Percentiles rank a stretch among this genome's conserved stretches.
phyloP scores from a whole-genome alignment of 2,797 vertebrate genomes.

The Sebastes miniatus region DNA sequence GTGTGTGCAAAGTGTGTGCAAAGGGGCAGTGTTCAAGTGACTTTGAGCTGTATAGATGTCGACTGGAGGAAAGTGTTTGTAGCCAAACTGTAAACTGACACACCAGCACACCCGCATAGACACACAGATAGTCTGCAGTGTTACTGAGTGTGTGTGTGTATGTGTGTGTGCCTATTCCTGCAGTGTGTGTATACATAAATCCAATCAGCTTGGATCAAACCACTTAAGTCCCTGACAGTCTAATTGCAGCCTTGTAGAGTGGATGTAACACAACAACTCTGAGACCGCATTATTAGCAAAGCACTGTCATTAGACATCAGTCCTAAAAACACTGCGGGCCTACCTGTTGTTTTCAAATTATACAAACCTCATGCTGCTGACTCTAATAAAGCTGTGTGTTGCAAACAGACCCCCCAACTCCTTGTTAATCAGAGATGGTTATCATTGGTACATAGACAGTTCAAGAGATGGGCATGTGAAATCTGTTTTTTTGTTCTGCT shows the following conservation, averaged over 20 bases:
- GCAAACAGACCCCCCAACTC: not conserved
- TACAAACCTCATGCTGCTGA: not conserved
- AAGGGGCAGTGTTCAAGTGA: not conserved
- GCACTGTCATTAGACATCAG: conserved; percentile 22
- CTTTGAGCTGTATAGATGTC: not conserved
- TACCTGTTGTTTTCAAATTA: conserved; percentile 3
- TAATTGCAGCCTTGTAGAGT: conserved; percentile 31
- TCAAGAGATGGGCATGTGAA: not conserved
- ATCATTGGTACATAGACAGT: not conserved
- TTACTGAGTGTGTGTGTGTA: not conserved
- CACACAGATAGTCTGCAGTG: not conserved
- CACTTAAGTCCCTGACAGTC: not conserved
- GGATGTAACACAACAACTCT: not conserved
- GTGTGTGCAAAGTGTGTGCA: not conserved
- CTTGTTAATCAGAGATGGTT: not conserved
- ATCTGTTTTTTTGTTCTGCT: not conserved
- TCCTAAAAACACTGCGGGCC: not conserved
- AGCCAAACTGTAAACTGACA: not conserved
- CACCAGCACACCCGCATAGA: not conserved
- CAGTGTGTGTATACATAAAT: not conserved
- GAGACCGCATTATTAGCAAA: conserved; percentile 14
- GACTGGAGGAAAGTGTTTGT: not conserved
- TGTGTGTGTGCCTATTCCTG: not conserved
- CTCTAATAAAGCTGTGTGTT: not conserved
- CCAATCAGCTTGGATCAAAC: not conserved